Percentiles rank a stretch among this genome's conserved stretches.
Evolutionary conservation across 2,797 vertebrate species (phyloP).

Genomic region (Ateles fusciceps): DNA sequence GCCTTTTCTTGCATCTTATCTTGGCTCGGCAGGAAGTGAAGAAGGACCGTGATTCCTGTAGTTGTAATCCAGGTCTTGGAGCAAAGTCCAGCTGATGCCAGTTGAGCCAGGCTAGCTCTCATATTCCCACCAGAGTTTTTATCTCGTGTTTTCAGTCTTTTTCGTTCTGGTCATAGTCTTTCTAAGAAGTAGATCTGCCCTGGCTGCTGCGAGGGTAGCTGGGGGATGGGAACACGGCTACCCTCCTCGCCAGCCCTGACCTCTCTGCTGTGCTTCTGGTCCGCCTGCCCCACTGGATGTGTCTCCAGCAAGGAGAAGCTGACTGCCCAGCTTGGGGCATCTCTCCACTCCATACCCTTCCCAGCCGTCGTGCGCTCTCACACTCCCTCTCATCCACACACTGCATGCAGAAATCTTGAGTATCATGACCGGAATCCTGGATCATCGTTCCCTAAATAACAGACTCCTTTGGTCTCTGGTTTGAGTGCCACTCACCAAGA

Average conservation of each 20-base stretch:
- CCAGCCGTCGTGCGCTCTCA: neutral
- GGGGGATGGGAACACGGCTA: neutral
- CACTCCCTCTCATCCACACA: accelerated
- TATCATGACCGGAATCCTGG: accelerated
- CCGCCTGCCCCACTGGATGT: neutral
- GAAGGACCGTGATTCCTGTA: neutral
- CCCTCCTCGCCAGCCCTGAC: neutral
- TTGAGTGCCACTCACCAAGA: neutral
- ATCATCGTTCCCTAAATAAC: neutral
- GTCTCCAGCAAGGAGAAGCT: neutral
- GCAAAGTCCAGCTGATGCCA: neutral
- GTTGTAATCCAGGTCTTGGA: neutral
- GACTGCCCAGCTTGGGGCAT: neutral
- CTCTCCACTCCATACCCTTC: neutral
- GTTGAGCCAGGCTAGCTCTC: neutral
- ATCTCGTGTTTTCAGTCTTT: neutral
- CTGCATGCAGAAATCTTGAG: neutral
- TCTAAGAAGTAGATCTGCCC: neutral
- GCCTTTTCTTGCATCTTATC: neutral
- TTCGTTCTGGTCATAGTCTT: neutral
- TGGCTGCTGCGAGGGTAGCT: accelerated
- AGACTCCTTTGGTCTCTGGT: neutral
- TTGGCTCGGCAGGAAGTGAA: neutral
- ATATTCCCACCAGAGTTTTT: neutral
- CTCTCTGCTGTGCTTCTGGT: neutral